Evolutionary conservation across 30 jellyfish, hydroid and myxozoan species (phyloP), one percentile per base, ranked within the genome.

Genomic region (Sanderia malayensis): DNA sequence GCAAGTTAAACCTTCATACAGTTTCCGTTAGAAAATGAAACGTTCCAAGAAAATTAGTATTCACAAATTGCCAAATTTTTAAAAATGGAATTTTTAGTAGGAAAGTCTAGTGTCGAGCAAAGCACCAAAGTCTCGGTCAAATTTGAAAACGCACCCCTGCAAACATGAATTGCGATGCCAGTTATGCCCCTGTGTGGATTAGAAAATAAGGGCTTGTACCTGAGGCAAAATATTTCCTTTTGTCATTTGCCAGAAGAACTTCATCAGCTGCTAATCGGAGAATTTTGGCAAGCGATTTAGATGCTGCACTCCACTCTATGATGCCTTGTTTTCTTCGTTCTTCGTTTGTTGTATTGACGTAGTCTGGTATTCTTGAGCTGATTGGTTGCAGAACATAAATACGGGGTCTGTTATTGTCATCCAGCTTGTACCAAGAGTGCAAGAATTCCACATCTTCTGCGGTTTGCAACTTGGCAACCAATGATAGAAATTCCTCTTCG

Each of bases 321-420:
- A 65, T 62, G 24, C 83, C 95, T 61, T 9, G 18, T 21, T 68
- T 28, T 29, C 83, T 31, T 2, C 52, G 46, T 11, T 70, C 49
- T 23, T 72, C 85, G 44, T 85, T 82, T 21, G 76, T n/a, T 27
- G 32, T 32, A 59, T 76, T 76, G 46, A 64, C 58, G 37, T 59
- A 85, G 67, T 85, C 86, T 8, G 86, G 91, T 23, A 74, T 62
- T 53, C 73, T 86, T 20, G 95, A 68, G 70, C 81, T 74, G 71
- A 85, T 75, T 41, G 95, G 95, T 73, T 85, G 95, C 31, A 85
- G 95, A 69, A 85, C 83, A 27, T 74, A 76, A 0, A 71, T 86
- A 2, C 86, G 86, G 17, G 95, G 91, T 23, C 19, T 49, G 59
- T 76, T 77, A 55, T 85, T 85, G 31, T 68, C 74, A 61, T 85